Conservation (phyloP, 2,113 vertebrate genomes). For the Ursus arctos region DNA sequence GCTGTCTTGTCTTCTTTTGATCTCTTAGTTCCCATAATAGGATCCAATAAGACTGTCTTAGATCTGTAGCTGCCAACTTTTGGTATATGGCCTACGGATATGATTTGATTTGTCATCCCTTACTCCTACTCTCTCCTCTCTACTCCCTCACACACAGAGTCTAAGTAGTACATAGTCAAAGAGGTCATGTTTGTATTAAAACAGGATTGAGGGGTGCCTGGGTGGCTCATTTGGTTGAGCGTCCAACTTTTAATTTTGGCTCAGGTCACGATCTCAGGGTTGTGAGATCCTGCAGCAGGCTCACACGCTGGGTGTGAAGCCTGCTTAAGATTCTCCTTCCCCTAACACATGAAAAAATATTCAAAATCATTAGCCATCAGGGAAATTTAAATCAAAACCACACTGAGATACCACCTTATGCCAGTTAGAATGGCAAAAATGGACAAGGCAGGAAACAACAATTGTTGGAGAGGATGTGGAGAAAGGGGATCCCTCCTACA, state of each 20-base stretch:
- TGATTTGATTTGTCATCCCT: not conserved
- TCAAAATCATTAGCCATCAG: no score
- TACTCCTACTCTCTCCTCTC: not conserved
- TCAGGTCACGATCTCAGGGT: not conserved
- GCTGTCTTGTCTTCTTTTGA: not conserved
- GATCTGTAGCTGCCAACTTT: not conserved
- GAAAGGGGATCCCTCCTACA: no score
- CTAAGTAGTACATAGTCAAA: not conserved
- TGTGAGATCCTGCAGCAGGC: not conserved
- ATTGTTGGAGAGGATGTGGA: no score
- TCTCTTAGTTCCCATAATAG: slow-evolving; percentile 5
- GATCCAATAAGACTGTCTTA: not conserved
- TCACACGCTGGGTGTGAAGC: not conserved
- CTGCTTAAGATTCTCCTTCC: not conserved
- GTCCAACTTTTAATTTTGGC: no score
- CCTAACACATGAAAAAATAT: no score
- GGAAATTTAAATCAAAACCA: no score
- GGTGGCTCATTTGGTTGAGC: not conserved
- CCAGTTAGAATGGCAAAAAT: no score
- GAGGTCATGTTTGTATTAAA: not conserved
- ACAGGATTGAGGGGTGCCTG: not conserved
- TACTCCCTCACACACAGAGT: not conserved
- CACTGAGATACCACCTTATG: no score
- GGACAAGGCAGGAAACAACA: no score
- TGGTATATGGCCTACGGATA: not conserved